phyloP scores from a whole-genome alignment of 2,113 vertebrate genomes.

The Cinclus mexicanus region DNA sequence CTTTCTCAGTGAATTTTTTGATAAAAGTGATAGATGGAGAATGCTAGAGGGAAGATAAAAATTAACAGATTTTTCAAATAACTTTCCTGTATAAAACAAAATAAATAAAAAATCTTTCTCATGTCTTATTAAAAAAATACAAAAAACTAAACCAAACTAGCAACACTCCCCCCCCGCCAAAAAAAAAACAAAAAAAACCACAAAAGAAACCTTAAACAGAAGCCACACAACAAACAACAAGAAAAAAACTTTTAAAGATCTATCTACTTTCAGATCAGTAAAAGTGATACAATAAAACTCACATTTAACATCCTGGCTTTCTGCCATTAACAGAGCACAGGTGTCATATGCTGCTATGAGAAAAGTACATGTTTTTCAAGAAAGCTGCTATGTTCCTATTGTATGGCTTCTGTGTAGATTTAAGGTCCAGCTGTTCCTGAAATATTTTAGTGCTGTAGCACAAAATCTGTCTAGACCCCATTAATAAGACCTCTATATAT shows the following conservation, averaged over 20 bases:
- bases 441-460: not conserved
- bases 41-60: not conserved
- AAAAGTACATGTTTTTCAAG: not conserved
- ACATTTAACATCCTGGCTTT: not conserved
- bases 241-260: not conserved
- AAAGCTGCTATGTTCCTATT: not conserved
- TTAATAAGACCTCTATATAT: not conserved
- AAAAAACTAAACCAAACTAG: not conserved
- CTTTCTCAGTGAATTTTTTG: not conserved
- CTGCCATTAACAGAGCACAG: not conserved
- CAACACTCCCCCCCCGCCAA: fast-evolving
- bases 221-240: not conserved
- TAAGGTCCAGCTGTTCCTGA: slow-evolving; percentile 13
- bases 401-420: not conserved
- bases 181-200: not conserved
- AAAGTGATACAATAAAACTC: not conserved
- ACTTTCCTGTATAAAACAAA: not conserved
- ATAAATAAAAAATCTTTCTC: fast-evolving
- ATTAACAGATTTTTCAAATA: not conserved
- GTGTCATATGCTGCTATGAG: not conserved
- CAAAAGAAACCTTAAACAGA: not conserved
- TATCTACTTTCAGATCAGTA: not conserved
- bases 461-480: not conserved
- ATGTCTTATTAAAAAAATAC: not conserved
- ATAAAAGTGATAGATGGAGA: not conserved